phyloP scores from a whole-genome alignment of 1,140 invertebrate genomes.

The Nasonia giraulti region DNA sequence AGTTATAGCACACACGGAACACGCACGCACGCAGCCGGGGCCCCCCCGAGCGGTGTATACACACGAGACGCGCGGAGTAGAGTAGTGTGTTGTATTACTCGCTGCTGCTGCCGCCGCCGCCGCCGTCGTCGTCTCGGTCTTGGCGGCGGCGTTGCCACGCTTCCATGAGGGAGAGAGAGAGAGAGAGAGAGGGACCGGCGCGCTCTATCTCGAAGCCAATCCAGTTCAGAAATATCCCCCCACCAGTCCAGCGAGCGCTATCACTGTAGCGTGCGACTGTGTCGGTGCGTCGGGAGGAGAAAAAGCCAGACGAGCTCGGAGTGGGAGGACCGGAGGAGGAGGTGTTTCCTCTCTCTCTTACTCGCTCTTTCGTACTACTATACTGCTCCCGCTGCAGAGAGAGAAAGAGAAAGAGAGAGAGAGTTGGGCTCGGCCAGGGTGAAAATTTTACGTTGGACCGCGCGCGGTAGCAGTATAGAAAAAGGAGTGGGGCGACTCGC shows the following conservation, averaged over 20 bases:
- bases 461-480: constrained; percentile 43
- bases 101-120: constrained; percentile 18
- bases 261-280: background rate
- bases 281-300: constrained; percentile 41
- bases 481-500: constrained; percentile 6
- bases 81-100: constrained; percentile 47
- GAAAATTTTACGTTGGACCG: constrained; percentile 46
- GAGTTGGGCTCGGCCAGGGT: constrained; percentile 51
- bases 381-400: background rate
- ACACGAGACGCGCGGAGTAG: constrained; percentile 38
- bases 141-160: constrained; percentile 51
- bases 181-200: constrained; percentile 13
- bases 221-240: constrained; percentile 44
- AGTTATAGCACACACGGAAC: constrained; percentile 1
- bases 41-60: constrained; percentile 42
- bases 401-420: constrained; percentile 7
- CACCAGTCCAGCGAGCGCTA: background rate
- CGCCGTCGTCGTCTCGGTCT: constrained; percentile 13
- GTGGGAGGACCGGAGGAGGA: constrained; percentile 35
- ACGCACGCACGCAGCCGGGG: constrained; percentile 31
- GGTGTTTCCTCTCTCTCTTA: background rate
- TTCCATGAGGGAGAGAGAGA: background rate
- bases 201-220: constrained; percentile 42
- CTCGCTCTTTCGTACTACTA: too few species aligned
- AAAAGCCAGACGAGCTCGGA: constrained; percentile 12